Evolutionary conservation across 2,888 invertebrate genomes (phyloP).

Genomic region (Drosophila meridiana): DNA sequence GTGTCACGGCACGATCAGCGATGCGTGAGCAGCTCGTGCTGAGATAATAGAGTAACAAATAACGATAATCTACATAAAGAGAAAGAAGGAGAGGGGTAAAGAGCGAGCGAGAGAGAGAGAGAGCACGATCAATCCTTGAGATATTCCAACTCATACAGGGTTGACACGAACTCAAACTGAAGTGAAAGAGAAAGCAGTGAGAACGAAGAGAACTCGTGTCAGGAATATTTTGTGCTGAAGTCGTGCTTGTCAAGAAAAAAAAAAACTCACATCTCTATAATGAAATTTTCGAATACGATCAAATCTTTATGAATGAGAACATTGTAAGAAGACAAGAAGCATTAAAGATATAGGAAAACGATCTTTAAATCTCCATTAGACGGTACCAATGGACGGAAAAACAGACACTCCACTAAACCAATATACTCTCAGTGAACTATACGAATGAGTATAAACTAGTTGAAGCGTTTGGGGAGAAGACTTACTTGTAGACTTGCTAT

Average conservation of each 20-base stretch:
- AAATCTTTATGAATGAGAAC: too few relatives aligned
- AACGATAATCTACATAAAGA: background rate
- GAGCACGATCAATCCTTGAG: too few relatives aligned
- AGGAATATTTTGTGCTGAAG: background rate
- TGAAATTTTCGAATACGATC: too few relatives aligned
- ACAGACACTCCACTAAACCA: background rate
- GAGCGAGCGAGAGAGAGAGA: background rate
- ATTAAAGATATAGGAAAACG: too few relatives aligned
- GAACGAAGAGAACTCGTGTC: too few relatives aligned
- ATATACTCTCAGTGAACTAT: background rate
- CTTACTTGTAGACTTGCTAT: background rate
- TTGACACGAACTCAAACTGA: background rate
- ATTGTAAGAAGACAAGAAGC: too few relatives aligned
- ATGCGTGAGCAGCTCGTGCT: background rate
- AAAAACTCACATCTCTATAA: too few relatives aligned
- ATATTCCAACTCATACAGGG: too few relatives aligned
- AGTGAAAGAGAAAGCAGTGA: too few relatives aligned
- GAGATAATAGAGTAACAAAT: background rate
- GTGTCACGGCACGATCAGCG: constrained; percentile 17
- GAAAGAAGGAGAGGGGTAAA: background rate
- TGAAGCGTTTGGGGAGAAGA: background rate
- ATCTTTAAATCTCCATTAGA: too few relatives aligned
- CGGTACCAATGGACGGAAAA: too few relatives aligned
- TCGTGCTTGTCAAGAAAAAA: background rate
- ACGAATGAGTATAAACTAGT: background rate